These are phyloP conservation scores for Phengaris alcon DNA, from an alignment of 2,888 invertebrate species.

Conservation along the genomic window DNA sequence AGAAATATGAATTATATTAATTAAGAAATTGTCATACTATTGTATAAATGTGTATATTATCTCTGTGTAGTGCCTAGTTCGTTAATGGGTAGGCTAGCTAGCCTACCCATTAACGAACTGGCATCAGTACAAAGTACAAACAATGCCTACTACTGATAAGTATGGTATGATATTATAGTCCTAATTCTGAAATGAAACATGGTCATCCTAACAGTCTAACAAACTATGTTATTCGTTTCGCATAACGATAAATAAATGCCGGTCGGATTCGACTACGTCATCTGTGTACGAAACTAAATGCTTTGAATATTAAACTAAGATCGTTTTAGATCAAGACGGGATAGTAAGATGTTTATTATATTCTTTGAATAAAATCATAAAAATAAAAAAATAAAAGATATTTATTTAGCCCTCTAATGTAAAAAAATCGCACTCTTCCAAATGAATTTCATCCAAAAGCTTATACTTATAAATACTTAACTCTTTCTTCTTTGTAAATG, in stretches of 20 bases:
- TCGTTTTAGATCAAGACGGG: neutral
- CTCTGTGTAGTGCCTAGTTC: too few species aligned
- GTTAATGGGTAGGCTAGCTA: too few species aligned
- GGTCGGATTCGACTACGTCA: neutral
- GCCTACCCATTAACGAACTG: too few species aligned
- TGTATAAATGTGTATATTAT: too few species aligned
- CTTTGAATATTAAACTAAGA: conserved; percentile 16
- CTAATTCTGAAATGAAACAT: neutral
- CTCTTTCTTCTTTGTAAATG: neutral
- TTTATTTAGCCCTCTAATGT: too few species aligned
- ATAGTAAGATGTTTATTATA: neutral
- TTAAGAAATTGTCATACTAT: too few species aligned
- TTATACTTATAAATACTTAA: neutral
- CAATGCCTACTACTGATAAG: neutral
- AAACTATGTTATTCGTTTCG: conserved; percentile 25
- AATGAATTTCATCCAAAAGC: neutral
- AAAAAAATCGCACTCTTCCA: too few species aligned
- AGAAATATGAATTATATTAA: too few species aligned
- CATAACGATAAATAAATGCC: conserved; percentile 20
- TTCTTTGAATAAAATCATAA: neutral
- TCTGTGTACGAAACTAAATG: conserved; percentile 3
- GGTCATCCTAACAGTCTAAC: conserved; percentile 8
- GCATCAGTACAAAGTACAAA: too few species aligned
- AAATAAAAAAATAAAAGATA: neutral
- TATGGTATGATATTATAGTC: neutral